Evolutionary conservation across 2,113 vertebrate genomes (phyloP), one percentile per base, ranked within the genome.

Genomic region (Rhegmatorhina hoffmannsi): DNA sequence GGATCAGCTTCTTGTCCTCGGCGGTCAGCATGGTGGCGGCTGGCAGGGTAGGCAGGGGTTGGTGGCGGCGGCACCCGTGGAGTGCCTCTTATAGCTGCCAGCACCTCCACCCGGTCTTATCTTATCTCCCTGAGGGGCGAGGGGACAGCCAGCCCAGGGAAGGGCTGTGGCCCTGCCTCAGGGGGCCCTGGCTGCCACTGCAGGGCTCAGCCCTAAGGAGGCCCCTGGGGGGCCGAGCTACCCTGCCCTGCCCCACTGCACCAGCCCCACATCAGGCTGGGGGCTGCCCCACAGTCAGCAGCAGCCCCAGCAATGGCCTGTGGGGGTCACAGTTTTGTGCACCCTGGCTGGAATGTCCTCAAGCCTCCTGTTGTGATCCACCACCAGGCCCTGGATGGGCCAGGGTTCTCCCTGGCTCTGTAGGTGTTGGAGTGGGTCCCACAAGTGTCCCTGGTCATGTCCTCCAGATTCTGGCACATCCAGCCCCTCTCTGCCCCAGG

Each of bases 1-100:
- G 90, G 95, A 99, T 91, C 17, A 69, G 11, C 4, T 70, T 70
- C 87, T 97, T 97, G 91, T 99, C 98, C 1, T 95, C 98, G 0
- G 78, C 49, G 0, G 92, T 95, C 95, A 99, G 98, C 88, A 67
- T 96, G 94, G 91, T 6, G 58, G 78, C 18, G 1, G 67, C 34
- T 88, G 85, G 53, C 9, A 21, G 64, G 7, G 29, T 3, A 13
- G 78, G 10, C 52, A 74, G 66, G 34, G 40, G 15, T 38, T 33
- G 9, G 77, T 92, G 34, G 34, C 18, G 10, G 90, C n/a, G 6
- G 29, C 9, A 9, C 29, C 34, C 0, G 0, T 2, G n/a, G 49
- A 24, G 1, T 1, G 13, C 6, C 43, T 94, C 78, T 88, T 96
- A 97, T 97, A 97, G 26, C 15, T 5, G 3, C 12, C 5, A 0